Conservation (phyloP, 1,140 invertebrate genomes). For the Oreohelix idahoensis region DNA sequence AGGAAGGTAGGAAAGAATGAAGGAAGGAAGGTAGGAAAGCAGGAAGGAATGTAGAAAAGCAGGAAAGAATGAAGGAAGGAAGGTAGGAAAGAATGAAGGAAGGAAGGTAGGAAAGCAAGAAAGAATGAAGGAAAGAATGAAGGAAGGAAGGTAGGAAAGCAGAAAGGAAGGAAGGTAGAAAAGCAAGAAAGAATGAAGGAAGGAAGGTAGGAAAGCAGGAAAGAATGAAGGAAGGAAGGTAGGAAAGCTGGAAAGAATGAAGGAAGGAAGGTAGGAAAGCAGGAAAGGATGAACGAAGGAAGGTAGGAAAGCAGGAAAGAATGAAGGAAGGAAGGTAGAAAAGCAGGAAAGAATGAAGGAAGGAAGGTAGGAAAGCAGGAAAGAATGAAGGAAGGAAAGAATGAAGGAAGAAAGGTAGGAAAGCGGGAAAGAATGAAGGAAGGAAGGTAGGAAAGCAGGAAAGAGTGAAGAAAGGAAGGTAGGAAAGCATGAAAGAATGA, state of each 20-base stretch:
- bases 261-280: slow-evolving; percentile 43
- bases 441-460: background rate
- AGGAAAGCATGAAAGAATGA: background rate
- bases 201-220: background rate
- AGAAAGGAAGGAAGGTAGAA: background rate
- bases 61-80: background rate
- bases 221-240: background rate
- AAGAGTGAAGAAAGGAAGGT: background rate
- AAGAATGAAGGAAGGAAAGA: background rate
- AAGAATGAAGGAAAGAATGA: background rate
- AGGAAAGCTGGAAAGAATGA: background rate
- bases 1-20: background rate
- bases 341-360: background rate
- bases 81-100: background rate
- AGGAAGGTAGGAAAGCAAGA: background rate
- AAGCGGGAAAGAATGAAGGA: background rate
- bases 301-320: slow-evolving; percentile 71
- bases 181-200: slow-evolving; percentile 50
- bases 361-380: background rate
- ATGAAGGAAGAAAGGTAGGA: background rate
- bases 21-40: background rate
- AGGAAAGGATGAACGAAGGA: slow-evolving; percentile 30
- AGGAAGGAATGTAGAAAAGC: background rate
- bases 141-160: background rate
- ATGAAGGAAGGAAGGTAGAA: background rate